phyloP scores from a whole-genome alignment of 2,113 vertebrate genomes.

The Uropsilus gracilis region DNA sequence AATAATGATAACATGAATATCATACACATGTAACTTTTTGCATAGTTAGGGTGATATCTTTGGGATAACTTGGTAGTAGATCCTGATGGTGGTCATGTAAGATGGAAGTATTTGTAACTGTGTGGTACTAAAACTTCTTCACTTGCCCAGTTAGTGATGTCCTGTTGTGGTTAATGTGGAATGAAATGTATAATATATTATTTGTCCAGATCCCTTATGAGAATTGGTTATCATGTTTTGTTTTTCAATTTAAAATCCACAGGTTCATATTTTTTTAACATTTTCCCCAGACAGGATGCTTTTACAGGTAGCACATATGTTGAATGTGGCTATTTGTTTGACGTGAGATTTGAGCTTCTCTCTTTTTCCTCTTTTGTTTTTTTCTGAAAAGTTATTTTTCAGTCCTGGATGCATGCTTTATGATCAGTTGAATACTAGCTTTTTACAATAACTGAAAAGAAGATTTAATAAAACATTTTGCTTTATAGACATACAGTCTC shows the following conservation, averaged over 20 bases:
- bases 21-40: background rate
- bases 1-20: background rate
- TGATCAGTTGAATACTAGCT: background rate
- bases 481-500: conserved; percentile 85
- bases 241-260: background rate
- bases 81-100: background rate
- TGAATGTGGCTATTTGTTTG: background rate
- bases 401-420: background rate
- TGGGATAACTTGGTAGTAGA: background rate
- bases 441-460: conserved; percentile 13
- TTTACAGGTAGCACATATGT: background rate
- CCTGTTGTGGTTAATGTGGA: background rate
- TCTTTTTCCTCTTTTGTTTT: background rate
- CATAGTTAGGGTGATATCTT: background rate
- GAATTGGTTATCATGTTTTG: background rate
- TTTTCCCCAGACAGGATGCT: background rate
- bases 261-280: background rate
- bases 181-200: background rate
- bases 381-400: conserved; percentile 24
- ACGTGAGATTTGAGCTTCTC: background rate
- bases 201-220: background rate
- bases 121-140: background rate
- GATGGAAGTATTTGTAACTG: conserved; percentile 14
- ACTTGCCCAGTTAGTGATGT: background rate
- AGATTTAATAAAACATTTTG: conserved; percentile 44